phyloP scores from a whole-genome alignment of 1,140 invertebrate genomes.

The Drosophila repletoides region DNA sequence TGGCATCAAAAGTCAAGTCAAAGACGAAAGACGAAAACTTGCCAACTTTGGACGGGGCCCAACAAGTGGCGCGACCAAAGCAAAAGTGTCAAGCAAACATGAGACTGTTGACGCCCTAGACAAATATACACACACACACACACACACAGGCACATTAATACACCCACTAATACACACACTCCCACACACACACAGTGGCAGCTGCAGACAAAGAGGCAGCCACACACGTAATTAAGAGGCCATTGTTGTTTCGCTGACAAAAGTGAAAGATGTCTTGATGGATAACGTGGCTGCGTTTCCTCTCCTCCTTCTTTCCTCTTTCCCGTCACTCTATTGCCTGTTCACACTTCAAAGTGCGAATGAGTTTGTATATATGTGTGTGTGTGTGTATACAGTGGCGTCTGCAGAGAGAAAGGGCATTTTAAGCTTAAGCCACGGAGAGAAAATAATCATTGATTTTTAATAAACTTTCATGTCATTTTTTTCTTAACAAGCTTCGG shows the following conservation, averaged over 20 bases:
- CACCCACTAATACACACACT: slow-evolving; percentile 3
- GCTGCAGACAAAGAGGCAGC: slow-evolving; percentile 23
- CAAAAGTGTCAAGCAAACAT: slow-evolving; percentile 75
- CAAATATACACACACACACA: slow-evolving; percentile 31
- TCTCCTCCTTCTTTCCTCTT: too few relatives aligned
- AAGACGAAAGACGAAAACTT: slow-evolving; percentile 51
- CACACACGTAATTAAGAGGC: slow-evolving; percentile 81
- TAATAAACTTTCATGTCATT: too few relatives aligned
- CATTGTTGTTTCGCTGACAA: slow-evolving; percentile 82
- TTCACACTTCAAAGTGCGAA: slow-evolving; percentile 80
- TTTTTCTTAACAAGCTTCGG: too few relatives aligned
- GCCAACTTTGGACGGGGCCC: slow-evolving; percentile 44
- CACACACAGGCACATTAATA: slow-evolving; percentile 37
- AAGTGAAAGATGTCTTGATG: slow-evolving; percentile 81
- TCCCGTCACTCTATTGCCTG: slow-evolving; percentile 63
- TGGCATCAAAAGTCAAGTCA: slow-evolving; percentile 44
- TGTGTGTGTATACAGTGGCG: slow-evolving; percentile 28
- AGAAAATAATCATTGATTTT: too few relatives aligned
- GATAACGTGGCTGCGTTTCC: slow-evolving; percentile 59
- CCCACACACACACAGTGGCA: not conserved
- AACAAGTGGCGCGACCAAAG: slow-evolving; percentile 59
- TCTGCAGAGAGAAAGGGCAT: too few relatives aligned
- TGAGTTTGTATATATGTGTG: slow-evolving; percentile 18
- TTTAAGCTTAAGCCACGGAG: too few relatives aligned
- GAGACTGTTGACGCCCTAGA: slow-evolving; percentile 43